These are phyloP conservation scores for Drosophila trichaetosa DNA, from an alignment of 2,888 invertebrate genomes.

Conservation along the genomic window DNA sequence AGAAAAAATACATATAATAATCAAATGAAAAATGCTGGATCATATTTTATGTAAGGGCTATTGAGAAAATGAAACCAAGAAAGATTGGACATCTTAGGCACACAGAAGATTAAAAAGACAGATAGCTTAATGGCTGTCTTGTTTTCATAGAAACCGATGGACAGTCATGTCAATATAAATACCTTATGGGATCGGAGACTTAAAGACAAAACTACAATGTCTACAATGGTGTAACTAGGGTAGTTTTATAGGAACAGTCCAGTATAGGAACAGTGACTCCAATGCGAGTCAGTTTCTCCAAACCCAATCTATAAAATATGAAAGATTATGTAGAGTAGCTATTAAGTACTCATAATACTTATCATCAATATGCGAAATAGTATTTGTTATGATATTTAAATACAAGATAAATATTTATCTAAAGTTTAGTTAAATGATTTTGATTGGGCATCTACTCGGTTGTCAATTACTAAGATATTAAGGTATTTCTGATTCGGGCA, in stretches of 20 bases:
- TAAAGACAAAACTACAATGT: too few relatives aligned
- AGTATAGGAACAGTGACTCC: too few relatives aligned
- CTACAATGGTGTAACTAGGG: too few relatives aligned
- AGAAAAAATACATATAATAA: constrained; percentile 20
- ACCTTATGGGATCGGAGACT: background rate
- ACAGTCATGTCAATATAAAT: background rate
- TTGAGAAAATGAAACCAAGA: background rate
- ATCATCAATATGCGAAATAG: background rate
- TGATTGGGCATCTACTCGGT: too few relatives aligned
- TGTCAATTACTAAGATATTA: too few relatives aligned
- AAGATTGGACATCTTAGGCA: background rate
- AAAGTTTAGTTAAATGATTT: background rate
- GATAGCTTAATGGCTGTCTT: background rate
- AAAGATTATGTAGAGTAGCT: background rate
- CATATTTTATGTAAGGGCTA: background rate
- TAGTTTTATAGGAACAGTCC: constrained; percentile 28
- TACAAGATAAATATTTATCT: background rate
- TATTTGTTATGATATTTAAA: background rate
- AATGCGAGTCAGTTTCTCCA: constrained; percentile 21
- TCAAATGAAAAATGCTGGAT: background rate
- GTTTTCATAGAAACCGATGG: background rate
- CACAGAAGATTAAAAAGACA: background rate
- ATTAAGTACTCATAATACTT: background rate
- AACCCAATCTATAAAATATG: background rate
- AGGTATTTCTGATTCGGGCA: too few relatives aligned